phyloP scores from a whole-genome alignment of 1,140 invertebrate genomes.

The Micrasema minimum region DNA sequence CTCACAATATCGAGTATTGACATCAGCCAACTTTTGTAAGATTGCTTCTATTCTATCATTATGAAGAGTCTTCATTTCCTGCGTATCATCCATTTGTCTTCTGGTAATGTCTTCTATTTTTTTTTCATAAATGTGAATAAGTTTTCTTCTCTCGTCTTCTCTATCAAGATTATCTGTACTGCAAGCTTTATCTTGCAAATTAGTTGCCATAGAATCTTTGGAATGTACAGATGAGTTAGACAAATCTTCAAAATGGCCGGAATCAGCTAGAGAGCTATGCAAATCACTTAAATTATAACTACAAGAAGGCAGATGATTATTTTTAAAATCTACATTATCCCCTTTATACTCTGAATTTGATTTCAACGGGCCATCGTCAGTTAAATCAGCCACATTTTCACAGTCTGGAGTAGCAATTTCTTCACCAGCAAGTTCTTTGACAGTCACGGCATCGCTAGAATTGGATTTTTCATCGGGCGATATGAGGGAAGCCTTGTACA shows the following conservation, averaged over 20 bases:
- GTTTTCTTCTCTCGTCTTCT: conserved; percentile 72
- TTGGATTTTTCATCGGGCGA: conserved; percentile 79
- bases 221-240: conserved; percentile 78
- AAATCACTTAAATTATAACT: conserved; percentile 61
- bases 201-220: conserved; percentile 73
- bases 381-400: conserved; percentile 62
- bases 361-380: conserved; percentile 57
- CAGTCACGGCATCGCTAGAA: conserved; percentile 78
- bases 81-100: conserved; percentile 74
- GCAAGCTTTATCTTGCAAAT: conserved; percentile 68
- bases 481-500: conserved; percentile 80
- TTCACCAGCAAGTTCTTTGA: conserved; percentile 73
- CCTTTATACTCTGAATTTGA: conserved; percentile 38
- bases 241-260: conserved; percentile 86
- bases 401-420: conserved; percentile 62
- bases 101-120: conserved; percentile 79
- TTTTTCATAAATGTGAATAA: conserved; percentile 77
- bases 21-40: conserved; percentile 80
- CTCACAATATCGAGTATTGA: conserved; percentile 79
- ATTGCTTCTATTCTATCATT: conserved; percentile 83
- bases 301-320: conserved; percentile 51
- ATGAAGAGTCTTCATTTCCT: conserved; percentile 78
- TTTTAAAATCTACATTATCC: conserved; percentile 45
- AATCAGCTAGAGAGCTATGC: conserved; percentile 81
- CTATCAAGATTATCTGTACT: conserved; percentile 64